A percentile compares a stretch with the other conserved stretches of the same genome.
Evolutionary conservation across 2,888 invertebrate species (phyloP).

Genomic region (Nephrocerus scutellatus): DNA sequence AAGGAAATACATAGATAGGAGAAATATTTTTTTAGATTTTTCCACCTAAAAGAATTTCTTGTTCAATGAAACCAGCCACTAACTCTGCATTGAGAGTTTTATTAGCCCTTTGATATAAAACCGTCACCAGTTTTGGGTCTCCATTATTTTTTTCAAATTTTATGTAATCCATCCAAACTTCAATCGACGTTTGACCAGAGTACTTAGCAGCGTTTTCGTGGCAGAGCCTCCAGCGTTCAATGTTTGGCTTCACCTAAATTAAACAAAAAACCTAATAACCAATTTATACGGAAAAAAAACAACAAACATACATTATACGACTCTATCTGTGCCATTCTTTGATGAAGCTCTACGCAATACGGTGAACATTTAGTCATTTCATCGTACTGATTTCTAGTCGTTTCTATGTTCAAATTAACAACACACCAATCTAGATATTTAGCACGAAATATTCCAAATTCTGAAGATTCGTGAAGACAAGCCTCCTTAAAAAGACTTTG

Average conservation of each 20-base stretch:
- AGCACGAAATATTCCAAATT: slow-evolving; percentile 34
- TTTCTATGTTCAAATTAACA: slow-evolving; percentile 43
- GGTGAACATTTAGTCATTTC: slow-evolving; percentile 55
- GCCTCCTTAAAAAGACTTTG: slow-evolving; percentile 34
- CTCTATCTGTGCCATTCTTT: slow-evolving; percentile 54
- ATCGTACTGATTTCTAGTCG: slow-evolving; percentile 57
- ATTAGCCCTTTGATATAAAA: slow-evolving; percentile 58
- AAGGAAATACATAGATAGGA: too few species aligned
- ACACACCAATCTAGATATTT: slow-evolving; percentile 35
- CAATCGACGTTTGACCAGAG: slow-evolving; percentile 58
- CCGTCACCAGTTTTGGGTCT: slow-evolving; percentile 51
- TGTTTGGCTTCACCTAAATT: slow-evolving; percentile 41
- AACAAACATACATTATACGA: too few species aligned
- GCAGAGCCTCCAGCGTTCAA: slow-evolving; percentile 53
- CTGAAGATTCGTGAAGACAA: slow-evolving; percentile 27
- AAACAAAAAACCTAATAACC: too few species aligned
- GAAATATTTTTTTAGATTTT: too few species aligned
- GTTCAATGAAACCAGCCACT: slow-evolving; percentile 30
- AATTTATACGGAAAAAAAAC: too few species aligned
- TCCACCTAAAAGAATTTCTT: too few species aligned
- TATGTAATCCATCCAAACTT: slow-evolving; percentile 69
- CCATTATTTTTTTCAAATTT: slow-evolving; percentile 61
- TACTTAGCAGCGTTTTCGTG: slow-evolving; percentile 58
- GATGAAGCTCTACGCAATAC: slow-evolving; percentile 55
- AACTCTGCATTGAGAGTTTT: slow-evolving; percentile 49